Evolutionary conservation across 2,888 invertebrate species (phyloP), one percentile per base, ranked within the genome.

Genomic region (Trichogramma evanescens): DNA sequence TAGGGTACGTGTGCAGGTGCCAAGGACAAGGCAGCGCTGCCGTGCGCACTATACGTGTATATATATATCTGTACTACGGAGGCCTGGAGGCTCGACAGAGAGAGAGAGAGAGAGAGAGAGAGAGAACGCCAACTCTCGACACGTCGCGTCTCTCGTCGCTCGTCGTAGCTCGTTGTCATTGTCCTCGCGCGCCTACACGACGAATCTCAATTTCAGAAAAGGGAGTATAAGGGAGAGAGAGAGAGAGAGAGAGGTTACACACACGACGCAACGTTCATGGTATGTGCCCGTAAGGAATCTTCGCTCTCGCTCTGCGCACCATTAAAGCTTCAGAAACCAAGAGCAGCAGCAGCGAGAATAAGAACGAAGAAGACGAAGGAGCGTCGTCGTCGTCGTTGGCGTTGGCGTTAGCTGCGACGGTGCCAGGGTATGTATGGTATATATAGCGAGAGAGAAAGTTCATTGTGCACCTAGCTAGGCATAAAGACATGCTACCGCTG

Each of bases 401-500:
- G 26, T 26, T 26, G 26, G 26, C 26, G 26, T 26, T 26, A 26
- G 26, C 26, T 26, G 26, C 26, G 26, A 26, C 26, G 26, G 26
- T 26, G 26, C 26, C 26, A 26, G 26, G 26, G 26, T 26, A 26
- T 26, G 26, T 26, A 26, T 26, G 26, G 26, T 26, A 26, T 26
- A 26, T 26, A 26, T 26, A 26, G 26, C 26, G 48, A 41, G 44
- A 56, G 60, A 38, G 54, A 10, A 62, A 66, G 66, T 67, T 71
- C 70, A 71, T 70, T 71, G 70, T 70, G 67, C 68, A 63, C 53
- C 63, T 62, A 67, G 62, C 63, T 64, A 61, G 53, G 56, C 66
- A 67, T 67, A 71, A 69, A 68, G 68, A 67, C 66, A 61, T 63
- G 64, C 55, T 60, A 62, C 61, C 65, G 62, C 63, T 66, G 70